These are phyloP conservation scores for Pseudorhiza aurosa DNA, from an alignment of 30 jellyfish, hydroid and myxozoan species.

Conservation along the genomic window DNA sequence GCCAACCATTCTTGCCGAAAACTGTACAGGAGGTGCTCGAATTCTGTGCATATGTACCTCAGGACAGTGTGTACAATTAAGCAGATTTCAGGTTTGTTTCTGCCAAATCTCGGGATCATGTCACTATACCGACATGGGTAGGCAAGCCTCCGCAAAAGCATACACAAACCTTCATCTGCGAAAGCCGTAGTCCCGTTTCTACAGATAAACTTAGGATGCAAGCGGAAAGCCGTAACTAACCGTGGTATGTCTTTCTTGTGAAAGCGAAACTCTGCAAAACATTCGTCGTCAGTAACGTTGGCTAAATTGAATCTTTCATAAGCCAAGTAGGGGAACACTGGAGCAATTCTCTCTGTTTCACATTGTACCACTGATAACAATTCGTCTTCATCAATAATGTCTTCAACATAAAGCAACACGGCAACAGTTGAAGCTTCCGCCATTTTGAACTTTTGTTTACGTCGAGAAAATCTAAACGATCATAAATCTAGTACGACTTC, in stretches of 20 bases:
- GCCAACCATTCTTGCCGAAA: constrained; percentile 68
- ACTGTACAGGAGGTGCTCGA: constrained; percentile 21
- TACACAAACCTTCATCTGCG: constrained; percentile 64
- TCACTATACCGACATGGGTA: constrained; percentile 72
- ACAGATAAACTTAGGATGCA: constrained; percentile 43
- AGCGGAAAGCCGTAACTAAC: constrained; percentile 4
- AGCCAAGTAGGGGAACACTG: constrained; percentile 42
- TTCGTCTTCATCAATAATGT: constrained; percentile 35
- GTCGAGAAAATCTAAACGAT: too few relatives aligned
- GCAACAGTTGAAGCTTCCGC: neutral
- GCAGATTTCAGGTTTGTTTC: constrained; percentile 55
- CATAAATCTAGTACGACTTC: too few relatives aligned
- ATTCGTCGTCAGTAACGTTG: constrained; percentile 41
- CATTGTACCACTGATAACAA: neutral
- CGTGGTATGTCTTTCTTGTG: constrained; percentile 30
- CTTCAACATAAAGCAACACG: constrained; percentile 16
- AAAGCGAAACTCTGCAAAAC: constrained; percentile 38
- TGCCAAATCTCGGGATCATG: constrained; percentile 67
- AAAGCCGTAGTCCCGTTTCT: constrained; percentile 36
- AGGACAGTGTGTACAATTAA: constrained; percentile 59
- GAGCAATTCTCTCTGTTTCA: constrained; percentile 12
- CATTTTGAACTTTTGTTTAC: too few relatives aligned
- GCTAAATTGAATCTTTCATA: constrained; percentile 30
- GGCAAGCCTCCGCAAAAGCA: constrained; percentile 54
- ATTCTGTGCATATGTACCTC: constrained; percentile 19